phyloP scores from a whole-genome alignment of 2,888 invertebrate genomes.

The Netelia melanura region DNA sequence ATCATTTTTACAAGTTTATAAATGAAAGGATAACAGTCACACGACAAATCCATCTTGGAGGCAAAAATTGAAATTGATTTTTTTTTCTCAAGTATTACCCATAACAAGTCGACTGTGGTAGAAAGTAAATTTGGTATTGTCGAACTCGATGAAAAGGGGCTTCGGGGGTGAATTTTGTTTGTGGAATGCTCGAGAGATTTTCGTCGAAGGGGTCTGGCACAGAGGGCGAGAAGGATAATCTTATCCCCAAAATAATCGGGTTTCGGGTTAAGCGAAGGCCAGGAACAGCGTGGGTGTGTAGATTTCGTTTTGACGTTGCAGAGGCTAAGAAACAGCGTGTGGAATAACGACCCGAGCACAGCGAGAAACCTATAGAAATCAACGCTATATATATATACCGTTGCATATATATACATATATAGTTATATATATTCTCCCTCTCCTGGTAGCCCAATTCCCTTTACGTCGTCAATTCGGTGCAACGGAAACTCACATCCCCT shows the following conservation, averaged over 20 bases:
- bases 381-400: slow-evolving; percentile 9
- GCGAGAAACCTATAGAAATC: slow-evolving; percentile 19
- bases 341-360: slow-evolving; percentile 23
- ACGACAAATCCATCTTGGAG: not conserved
- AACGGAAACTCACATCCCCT: slow-evolving; percentile 79
- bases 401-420: not conserved
- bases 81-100: slow-evolving; percentile 18
- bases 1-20: too few species aligned
- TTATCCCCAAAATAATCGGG: slow-evolving; percentile 64
- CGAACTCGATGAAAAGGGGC: slow-evolving; percentile 10
- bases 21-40: too few species aligned
- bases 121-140: slow-evolving; percentile 44
- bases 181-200: slow-evolving; percentile 11
- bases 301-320: slow-evolving; percentile 32
- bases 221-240: slow-evolving; percentile 39
- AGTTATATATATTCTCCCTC: slow-evolving; percentile 41
- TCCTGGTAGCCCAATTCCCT: slow-evolving; percentile 74
- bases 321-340: slow-evolving; percentile 5
- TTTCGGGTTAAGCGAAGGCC: slow-evolving; percentile 58
- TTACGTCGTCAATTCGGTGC: slow-evolving; percentile 78
- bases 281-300: slow-evolving; percentile 26
- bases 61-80: slow-evolving; percentile 29
- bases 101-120: slow-evolving; percentile 30
- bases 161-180: slow-evolving; percentile 28
- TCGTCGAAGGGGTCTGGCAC: slow-evolving; percentile 1